Evolutionary conservation across 2,888 invertebrate species (phyloP), one percentile per base, ranked within the genome.

Genomic region (Cosmopolites sordidus): DNA sequence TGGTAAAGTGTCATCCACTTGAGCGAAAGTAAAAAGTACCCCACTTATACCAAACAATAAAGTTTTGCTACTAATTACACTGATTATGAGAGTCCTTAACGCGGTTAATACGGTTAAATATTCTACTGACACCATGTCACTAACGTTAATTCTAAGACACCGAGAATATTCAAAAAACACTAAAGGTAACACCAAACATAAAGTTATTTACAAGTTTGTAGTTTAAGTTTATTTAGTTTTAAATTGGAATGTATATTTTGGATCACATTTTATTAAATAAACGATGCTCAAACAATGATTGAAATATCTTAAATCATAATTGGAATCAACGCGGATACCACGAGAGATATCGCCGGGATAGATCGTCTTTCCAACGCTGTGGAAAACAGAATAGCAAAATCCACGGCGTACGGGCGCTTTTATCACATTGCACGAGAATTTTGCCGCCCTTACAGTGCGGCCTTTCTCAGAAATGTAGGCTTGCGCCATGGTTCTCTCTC

Each of bases 401-500:
- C 51, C 50, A 50, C 57, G 29, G 43, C 46, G 48, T 49, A 44
- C 55, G 47, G 55, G 38, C 43, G 58, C 55, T 58, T 73, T 71
- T 72, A 73, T 71, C 70, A 67, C 70, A 67, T 68, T 69, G 68
- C 70, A 69, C 62, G 64, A 69, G 69, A 70, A 66, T 65, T 67
- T 69, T 68, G 66, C 72, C 69, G 66, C 71, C 72, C 71, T 71
- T 68, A 65, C 65, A 62, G 61, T 62, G 63, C 65, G 62, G 69
- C 67, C 69, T 68, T 64, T 66, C 65, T 64, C 62, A 63, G 65
- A 64, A 62, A 63, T 60, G 60, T 64, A 68, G 62, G 69, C 72
- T 67, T 73, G 73, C 73, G 72, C 73, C 62, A 64, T 71, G 62
- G 62, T 48, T 47, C 45, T 54, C 51, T 64, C 62, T 60, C 63